phyloP scores from a whole-genome alignment of 2,113 vertebrate species.

The Phaethornis superciliosus region DNA sequence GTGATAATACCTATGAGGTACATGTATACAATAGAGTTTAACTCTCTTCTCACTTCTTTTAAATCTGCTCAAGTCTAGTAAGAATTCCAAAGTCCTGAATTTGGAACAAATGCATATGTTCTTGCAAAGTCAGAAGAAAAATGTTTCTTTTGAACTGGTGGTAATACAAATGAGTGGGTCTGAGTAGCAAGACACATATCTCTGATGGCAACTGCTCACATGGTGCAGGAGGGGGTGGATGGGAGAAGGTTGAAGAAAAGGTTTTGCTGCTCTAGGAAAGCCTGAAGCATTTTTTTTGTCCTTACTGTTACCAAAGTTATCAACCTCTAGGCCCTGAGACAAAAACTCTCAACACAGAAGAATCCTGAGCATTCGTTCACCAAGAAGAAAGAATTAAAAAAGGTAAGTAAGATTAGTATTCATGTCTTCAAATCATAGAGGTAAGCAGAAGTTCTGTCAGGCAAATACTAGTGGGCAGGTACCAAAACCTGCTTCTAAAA shows the following conservation, averaged over 20 bases:
- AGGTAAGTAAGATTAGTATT: neutral
- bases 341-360: neutral
- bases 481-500: neutral
- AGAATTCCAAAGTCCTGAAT: neutral
- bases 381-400: neutral
- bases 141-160: neutral
- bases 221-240: too few relatives aligned
- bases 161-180: neutral
- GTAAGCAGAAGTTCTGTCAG: neutral
- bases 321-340: neutral
- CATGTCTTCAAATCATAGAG: neutral
- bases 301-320: neutral
- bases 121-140: neutral
- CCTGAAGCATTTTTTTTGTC: neutral
- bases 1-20: neutral
- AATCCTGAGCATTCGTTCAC: neutral
- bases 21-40: neutral
- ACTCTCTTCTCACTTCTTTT: neutral
- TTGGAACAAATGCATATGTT: neutral
- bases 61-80: neutral
- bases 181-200: neutral
- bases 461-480: neutral
- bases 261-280: neutral
- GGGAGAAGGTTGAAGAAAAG: neutral
- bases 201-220: accelerated